Evolutionary conservation across 2,888 invertebrate species (phyloP).

Genomic region (Drosophila ustulata): DNA sequence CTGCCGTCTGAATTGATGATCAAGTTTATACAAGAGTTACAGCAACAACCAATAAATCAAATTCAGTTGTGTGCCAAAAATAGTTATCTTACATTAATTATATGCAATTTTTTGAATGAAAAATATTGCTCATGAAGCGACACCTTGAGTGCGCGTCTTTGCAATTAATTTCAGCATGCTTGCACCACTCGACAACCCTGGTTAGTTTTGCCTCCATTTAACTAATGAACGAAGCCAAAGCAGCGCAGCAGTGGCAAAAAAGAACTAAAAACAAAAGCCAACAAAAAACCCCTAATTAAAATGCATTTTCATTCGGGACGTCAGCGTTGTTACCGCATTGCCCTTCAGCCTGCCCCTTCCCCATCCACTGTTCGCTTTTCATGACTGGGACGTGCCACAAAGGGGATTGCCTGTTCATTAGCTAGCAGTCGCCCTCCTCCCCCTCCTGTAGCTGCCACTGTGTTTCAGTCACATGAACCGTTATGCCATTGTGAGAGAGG

Average conservation of each 20-base stretch:
- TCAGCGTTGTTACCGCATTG: conserved; percentile 55
- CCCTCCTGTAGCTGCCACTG: conserved; percentile 55
- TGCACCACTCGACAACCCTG: conserved; percentile 55
- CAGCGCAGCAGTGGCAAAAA: conserved; percentile 50
- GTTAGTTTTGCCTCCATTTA: conserved; percentile 45
- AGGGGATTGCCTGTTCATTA: conserved; percentile 49
- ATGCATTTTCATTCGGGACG: conserved; percentile 83
- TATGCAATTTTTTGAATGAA: too few species aligned
- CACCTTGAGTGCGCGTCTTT: too few species aligned
- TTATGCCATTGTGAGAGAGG: conserved; percentile 64
- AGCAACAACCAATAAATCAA: too few species aligned
- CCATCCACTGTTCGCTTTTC: not conserved
- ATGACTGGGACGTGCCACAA: conserved; percentile 41
- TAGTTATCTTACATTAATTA: too few species aligned
- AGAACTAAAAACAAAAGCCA: conserved; percentile 75
- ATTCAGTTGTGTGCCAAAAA: too few species aligned
- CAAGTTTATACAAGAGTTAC: too few species aligned
- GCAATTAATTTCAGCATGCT: conserved; percentile 1
- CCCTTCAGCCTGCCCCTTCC: not conserved
- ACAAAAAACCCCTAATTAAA: conserved; percentile 83
- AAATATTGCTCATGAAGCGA: not conserved
- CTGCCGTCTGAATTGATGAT: not conserved
- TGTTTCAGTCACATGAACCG: conserved; percentile 67
- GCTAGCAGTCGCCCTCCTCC: conserved; percentile 33
- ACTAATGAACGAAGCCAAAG: conserved; percentile 72